Evolutionary conservation across 2,797 vertebrate species (phyloP).

Genomic region (Cynodonichthys magdalenae): DNA sequence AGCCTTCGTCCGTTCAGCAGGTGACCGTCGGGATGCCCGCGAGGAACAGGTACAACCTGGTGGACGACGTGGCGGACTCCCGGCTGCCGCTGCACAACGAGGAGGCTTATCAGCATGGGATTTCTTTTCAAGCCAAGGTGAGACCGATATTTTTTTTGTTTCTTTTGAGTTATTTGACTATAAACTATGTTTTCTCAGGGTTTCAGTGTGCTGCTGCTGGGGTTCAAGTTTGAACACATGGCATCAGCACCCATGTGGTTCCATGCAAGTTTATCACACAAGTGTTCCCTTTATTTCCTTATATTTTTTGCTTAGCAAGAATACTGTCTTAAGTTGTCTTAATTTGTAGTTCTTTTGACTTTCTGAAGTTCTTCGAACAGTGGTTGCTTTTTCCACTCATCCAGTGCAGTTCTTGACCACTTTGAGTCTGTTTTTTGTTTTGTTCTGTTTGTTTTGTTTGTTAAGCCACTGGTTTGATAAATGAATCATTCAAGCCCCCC

Average conservation of each 20-base stretch:
- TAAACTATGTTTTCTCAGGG: too few species aligned
- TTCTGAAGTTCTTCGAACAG: too few species aligned
- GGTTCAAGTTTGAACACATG: conserved; percentile 55
- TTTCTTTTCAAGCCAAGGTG: conserved; percentile 93
- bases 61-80: conserved; percentile 90
- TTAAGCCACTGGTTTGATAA: too few species aligned
- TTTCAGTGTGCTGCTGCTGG: not conserved
- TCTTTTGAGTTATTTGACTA: too few species aligned
- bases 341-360: too few species aligned
- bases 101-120: conserved; percentile 91
- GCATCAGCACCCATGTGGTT: not conserved
- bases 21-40: conserved; percentile 79
- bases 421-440: too few species aligned
- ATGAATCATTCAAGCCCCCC: too few species aligned
- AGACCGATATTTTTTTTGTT: conserved; percentile 30
- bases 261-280: not conserved
- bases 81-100: conserved; percentile 91
- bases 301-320: too few species aligned
- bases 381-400: too few species aligned
- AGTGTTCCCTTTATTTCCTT: not conserved
- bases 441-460: too few species aligned
- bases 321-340: too few species aligned
- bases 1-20: not conserved
- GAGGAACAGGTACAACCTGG: conserved; percentile 92
- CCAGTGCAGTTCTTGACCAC: too few species aligned